Conservation (phyloP, 2,797 vertebrate genomes). For the Hippopotamyrus pictus region DNA sequence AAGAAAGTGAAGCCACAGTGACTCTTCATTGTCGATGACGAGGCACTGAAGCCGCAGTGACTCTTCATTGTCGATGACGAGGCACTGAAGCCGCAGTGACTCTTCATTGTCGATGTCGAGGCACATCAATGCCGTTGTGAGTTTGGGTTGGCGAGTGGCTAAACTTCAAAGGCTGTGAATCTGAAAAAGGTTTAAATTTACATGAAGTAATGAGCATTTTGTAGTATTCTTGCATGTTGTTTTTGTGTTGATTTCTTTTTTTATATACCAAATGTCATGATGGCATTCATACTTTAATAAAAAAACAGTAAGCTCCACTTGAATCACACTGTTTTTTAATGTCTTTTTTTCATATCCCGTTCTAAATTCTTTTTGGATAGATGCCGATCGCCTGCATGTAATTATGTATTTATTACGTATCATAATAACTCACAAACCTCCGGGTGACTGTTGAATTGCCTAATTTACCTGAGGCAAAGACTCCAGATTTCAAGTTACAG, state of each 20-base stretch:
- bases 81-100: no score
- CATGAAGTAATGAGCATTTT: not conserved
- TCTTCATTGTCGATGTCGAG: not conserved
- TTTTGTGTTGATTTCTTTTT: not conserved
- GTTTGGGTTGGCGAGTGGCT: not conserved
- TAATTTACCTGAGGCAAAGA: not conserved
- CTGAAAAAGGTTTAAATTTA: not conserved
- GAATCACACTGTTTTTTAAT: not conserved
- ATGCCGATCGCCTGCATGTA: not conserved
- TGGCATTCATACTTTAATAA: slow-evolving; percentile 1
- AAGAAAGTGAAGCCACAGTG: not conserved
- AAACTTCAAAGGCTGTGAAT: not conserved
- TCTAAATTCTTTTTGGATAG: not conserved
- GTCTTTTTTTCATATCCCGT: not conserved
- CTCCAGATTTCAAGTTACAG: not conserved
- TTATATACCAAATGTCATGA: not conserved
- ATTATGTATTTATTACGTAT: not conserved
- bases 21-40: not conserved
- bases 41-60: no score
- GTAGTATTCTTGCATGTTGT: not conserved
- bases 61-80: not conserved
- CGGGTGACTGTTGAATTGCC: not conserved
- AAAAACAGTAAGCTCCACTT: not conserved
- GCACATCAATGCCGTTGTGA: not conserved
- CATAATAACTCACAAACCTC: not conserved